Evolutionary conservation across 2,888 invertebrate genomes (phyloP), one percentile per base, ranked within the genome.

Genomic region (Vesta saturnalis): DNA sequence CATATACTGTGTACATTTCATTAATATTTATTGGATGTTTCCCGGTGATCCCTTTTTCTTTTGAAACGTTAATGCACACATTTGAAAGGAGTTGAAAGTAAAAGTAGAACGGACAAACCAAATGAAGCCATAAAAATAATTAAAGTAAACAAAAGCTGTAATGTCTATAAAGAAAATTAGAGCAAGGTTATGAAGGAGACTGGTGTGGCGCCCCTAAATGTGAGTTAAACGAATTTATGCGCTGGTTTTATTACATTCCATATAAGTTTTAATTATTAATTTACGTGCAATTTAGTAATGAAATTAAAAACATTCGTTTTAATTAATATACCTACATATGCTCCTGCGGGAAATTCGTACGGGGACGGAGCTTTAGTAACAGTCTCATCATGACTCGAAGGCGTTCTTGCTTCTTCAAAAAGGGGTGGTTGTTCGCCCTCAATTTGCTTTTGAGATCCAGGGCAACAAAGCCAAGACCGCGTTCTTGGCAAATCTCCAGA

Each of bases 401-500:
- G 79, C 47, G 79, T 77, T 60, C 77, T 78, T 18, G 60, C 64
- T 23, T 71, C 74, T n/a, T 79, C 80, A 67, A 84, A 70, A 19
- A 82, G 76, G 12, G 83, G 80, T 56, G 83, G 82, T 57, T 81
- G 83, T 21, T 82, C 83, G 12, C 77, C 78, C 14, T 81, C 81
- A 58, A 75, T 76, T 63, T 79, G 77, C 47, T 77, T 77, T 67
- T 83, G 82, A 10, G 82, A 82, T 22, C 83, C 84, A 3, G 86
- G 85, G 77, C 86, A 86, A 76, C 86, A 86, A 16, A 86, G 76
- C 86, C 86, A 86, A 35, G 86, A 85, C 65, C 85, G 79, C 3
- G 66, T 62, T 64, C 82, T 78, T n/a, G 80, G 80, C 47, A 83
- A 71, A 69, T 83, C 84, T 5, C 84, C 84, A 0, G 81, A 76